Evolutionary conservation across 2,113 vertebrate genomes (phyloP), one percentile per base, ranked within the genome.

Genomic region (Macquaria australasica): DNA sequence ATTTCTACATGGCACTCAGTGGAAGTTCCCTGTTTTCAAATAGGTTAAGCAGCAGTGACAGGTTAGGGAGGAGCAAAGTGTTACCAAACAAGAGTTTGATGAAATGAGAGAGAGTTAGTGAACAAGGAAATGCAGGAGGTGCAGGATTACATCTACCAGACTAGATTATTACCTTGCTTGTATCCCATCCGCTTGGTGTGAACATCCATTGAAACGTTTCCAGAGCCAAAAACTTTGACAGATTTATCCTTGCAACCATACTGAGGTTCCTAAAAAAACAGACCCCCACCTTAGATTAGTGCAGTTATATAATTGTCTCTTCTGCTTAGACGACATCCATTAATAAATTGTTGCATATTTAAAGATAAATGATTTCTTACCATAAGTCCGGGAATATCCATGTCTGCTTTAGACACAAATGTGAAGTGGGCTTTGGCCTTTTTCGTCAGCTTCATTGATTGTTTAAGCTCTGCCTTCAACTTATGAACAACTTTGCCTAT

Each of bases 121-220:
- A n/a, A 69, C 14, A 66, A 69, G 14, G n/a, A 63, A 48, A 56
- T 3, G 3, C n/a, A 20, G 10, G n/a, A 37, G 21, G 2, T 51
- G 34, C 4, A 3, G 9, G 3, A 64, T 20, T 51, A 20, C 8
- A 8, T 15, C 9, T 11, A 43, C 25, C 4, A 71, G 0, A n/a
- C 2, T 3, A 73, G 14, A 77, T n/a, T 56, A 5, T 84, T 91
- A 94, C 93, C 94, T 95, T 91, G 95, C 70, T 62, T 67, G 74
- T 93, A 96, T 62, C 92, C 94, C 82, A 90, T 90, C 59, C 23
- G 82, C 31, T 89, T 83, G 5, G 87, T 90, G 63, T 77, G 69
- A 16, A 93, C 87, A 43, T 95, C 84, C 86, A 95, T 48, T 4
- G 91, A 88, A 67, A 95, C 72, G 0, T 50, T 92, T 81, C 95